phyloP scores from a whole-genome alignment of 2,888 invertebrate species.

The Diarsia brunnea region DNA sequence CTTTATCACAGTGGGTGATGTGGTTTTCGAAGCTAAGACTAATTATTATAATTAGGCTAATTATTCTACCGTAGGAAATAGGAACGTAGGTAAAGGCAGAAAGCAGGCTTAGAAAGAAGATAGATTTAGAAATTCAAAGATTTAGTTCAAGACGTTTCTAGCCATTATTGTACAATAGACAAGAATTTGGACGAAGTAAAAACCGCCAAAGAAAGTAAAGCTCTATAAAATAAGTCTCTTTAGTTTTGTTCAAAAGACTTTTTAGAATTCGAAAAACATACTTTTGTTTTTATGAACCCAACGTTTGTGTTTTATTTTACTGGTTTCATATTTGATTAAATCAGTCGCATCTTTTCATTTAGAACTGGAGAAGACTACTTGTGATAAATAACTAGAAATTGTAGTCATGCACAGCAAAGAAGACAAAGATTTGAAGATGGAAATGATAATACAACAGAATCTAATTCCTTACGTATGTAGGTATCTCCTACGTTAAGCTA shows the following conservation, averaged over 20 bases:
- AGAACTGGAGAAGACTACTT: not conserved
- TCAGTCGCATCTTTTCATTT: not conserved
- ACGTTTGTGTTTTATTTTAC: not conserved
- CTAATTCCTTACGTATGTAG: conserved; percentile 63
- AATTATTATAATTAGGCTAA: conserved; percentile 67
- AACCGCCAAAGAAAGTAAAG: too few relatives aligned
- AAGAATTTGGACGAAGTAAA: too few relatives aligned
- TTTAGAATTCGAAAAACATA: too few relatives aligned
- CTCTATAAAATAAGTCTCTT: too few relatives aligned
- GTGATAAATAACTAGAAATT: not conserved
- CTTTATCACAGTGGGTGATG: conserved; percentile 90
- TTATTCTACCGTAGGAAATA: conserved; percentile 62
- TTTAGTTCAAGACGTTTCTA: too few relatives aligned
- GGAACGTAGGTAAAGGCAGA: conserved; percentile 40
- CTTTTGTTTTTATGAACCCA: not conserved
- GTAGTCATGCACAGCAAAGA: not conserved
- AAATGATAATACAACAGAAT: conserved; percentile 23
- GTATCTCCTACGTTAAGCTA: conserved; percentile 63
- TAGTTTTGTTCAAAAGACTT: too few relatives aligned
- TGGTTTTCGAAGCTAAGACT: conserved; percentile 75
- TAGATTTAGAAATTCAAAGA: too few relatives aligned
- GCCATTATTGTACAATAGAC: too few relatives aligned
- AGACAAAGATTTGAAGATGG: not conserved
- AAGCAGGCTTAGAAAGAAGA: not conserved
- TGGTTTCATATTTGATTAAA: not conserved